A percentile compares a stretch with the other conserved stretches of the same genome.
These are phyloP conservation scores for Synanthedon myopaeformis DNA, from an alignment of 2,888 invertebrate genomes.

Conservation along the genomic window DNA sequence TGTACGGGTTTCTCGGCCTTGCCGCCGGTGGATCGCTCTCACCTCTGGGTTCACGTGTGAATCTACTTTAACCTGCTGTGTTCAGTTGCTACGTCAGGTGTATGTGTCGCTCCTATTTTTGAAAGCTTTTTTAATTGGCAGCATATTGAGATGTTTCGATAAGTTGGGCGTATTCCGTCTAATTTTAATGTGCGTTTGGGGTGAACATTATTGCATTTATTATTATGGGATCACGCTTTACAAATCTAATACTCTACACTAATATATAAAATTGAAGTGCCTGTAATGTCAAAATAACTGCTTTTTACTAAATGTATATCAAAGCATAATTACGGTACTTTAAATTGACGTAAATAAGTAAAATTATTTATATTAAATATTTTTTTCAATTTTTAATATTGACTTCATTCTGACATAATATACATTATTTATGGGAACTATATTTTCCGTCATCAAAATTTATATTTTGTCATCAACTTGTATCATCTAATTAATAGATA, in stretches of 20 bases:
- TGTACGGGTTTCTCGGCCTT: constrained; percentile 54
- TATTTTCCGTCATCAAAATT: too few relatives aligned
- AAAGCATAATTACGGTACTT: neutral
- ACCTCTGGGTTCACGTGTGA: constrained; percentile 66
- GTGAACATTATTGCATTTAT: constrained; percentile 18
- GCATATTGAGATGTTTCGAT: constrained; percentile 40
- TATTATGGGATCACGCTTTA: constrained; percentile 48
- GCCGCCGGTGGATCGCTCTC: constrained; percentile 66
- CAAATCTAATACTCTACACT: constrained; percentile 14
- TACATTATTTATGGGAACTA: too few relatives aligned
- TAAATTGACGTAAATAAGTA: too few relatives aligned
- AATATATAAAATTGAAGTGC: too few relatives aligned
- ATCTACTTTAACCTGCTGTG: constrained; percentile 61
- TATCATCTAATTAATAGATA: too few relatives aligned
- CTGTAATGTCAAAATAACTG: too few relatives aligned
- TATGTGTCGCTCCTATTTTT: constrained; percentile 25
- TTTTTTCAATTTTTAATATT: too few relatives aligned
- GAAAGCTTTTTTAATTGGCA: constrained; percentile 49
- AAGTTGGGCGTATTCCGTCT: constrained; percentile 52
- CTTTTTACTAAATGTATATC: neutral
- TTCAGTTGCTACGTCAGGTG: constrained; percentile 50
- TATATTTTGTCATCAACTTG: too few relatives aligned
- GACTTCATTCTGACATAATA: too few relatives aligned
- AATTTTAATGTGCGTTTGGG: constrained; percentile 56
- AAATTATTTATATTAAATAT: too few relatives aligned